Evolutionary conservation across 2,797 vertebrate genomes (phyloP), one percentile per base, ranked within the genome.

Genomic region (Pitangus sulphuratus): DNA sequence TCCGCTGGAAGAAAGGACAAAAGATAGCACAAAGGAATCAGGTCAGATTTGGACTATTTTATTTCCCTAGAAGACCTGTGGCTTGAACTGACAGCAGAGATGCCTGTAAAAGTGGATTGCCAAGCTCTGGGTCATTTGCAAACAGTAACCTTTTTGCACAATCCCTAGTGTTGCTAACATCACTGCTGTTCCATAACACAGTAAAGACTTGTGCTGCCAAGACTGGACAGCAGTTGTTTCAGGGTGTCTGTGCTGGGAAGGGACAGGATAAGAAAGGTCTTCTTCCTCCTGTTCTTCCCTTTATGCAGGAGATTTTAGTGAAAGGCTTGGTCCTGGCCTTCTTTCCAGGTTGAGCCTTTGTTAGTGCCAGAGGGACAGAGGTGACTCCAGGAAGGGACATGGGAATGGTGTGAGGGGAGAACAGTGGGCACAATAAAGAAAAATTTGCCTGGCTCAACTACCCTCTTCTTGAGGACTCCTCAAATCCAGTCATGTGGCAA

Each of bases 1-100:
- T 99, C 35, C 98, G 99, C 84, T 99, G 99, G 99, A 99, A 98
- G 85, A 99, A 99, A 96, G 99, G 99, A 92, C 97, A 98, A 33
- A 99, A 98, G 98, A 99, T 99, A 30, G 98, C 99, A 12, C 98
- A 98, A 54, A 99, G 98, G 96, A 99, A 99, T 91, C 99, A 99
- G 99, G 99, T 99, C 94, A 97, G 97, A 42, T 58, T 79, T 69
- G 58, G n/a, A n/a, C 18, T 24, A 1, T 12, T 3, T 42, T 64
- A n/a, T 74, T 83, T 88, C 53, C 9, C 6, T 76, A 12, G 31
- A 44, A 64, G 30, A 25, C 8, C 33, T 57, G 31, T 62, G 65
- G 8, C 47, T 85, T 39, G 15, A 71, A 21, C 47, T 70, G 53
- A 17, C 24, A 45, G 66, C 28, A 76, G 35, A 72, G 35, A 11